Base-by-base conservation (phyloP, 2,797 vertebrate genomes). In the Gambusia yucatana region DNA sequence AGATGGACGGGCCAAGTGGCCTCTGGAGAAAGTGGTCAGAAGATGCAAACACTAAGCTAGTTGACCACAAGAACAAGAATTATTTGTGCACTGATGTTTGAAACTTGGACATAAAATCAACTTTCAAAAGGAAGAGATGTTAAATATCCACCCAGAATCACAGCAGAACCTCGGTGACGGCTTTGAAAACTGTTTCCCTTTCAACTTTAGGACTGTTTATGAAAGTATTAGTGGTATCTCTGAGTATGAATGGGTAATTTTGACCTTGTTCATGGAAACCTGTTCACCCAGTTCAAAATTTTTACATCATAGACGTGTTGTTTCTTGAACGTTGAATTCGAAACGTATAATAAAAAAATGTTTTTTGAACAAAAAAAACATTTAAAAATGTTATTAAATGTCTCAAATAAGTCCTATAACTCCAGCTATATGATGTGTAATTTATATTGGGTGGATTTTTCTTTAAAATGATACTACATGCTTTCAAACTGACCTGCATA, bases 401-500 rank as follows among this genome's bases (percentile, higher is more conserved):
- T 22, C 36, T 9, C 43, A 8, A 28, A 46, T 70, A 17, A 28
- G 28, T 28, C 7, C 25, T n/a, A 70, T 28, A 44, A 70, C 25
- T 70, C 25, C 6, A 70, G 16, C 6, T 14, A 14, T 17, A 43
- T 16, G 20, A 16, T 71, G 11, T 41, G 4, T 11, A 28, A 73
- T 17, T 48, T 13, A 69, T 79, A 63, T 20, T 48, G n/a, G 82
- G 48, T 85, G 82, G 76, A 84, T 75, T 83, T 75, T 88, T 84
- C 77, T 77, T 89, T 85, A 67, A 89, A 88, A 77, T 80, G 46
- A 57, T 85, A 55, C 39, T 46, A 63, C 48, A 83, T 84, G 65
- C 78, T 86, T 88, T 81, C 79, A 93, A 91, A 90, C 86, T 87
- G 88, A 87, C 80, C 67, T 70, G 44, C 43, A 70, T 28, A 70